Conservation (phyloP, 2,888 invertebrate species). For the Sthenelais limicola region DNA sequence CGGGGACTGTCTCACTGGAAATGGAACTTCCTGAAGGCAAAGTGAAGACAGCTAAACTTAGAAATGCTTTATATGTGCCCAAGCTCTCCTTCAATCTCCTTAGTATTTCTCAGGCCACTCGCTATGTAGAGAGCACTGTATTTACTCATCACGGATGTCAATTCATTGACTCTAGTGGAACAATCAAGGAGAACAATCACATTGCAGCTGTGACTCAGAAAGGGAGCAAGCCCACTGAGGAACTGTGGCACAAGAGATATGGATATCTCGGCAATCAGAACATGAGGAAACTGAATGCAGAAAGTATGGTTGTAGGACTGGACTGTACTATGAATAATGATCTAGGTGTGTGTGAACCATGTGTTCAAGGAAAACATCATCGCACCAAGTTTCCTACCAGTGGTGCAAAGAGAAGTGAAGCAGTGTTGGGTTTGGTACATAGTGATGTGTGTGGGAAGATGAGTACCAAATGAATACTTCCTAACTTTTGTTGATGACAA, state of each 20-base stretch:
- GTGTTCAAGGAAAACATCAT: constrained; percentile 26
- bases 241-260: constrained; percentile 38
- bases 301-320: constrained; percentile 19
- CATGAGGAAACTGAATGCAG: constrained; percentile 14
- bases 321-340: background rate
- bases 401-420: background rate
- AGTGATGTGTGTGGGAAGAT: constrained; percentile 40
- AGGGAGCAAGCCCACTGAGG: background rate
- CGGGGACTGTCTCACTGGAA: constrained; percentile 33
- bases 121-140: constrained; percentile 1
- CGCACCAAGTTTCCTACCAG: constrained; percentile 15
- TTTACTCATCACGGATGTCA: constrained; percentile 32
- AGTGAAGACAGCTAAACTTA: background rate
- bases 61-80: constrained; percentile 40
- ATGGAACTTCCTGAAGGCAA: background rate
- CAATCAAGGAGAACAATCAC: background rate
- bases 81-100: constrained; percentile 33
- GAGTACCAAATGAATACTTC: constrained; percentile 19
- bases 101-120: constrained; percentile 29
- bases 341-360: constrained; percentile 35
- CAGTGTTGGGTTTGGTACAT: constrained; percentile 17
- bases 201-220: background rate
- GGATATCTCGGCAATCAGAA: constrained; percentile 30
- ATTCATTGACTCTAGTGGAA: background rate
- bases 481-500: constrained; percentile 42